Base-by-base conservation (phyloP, 2,113 vertebrate genomes). In the Collichthys lucidus region DNA sequence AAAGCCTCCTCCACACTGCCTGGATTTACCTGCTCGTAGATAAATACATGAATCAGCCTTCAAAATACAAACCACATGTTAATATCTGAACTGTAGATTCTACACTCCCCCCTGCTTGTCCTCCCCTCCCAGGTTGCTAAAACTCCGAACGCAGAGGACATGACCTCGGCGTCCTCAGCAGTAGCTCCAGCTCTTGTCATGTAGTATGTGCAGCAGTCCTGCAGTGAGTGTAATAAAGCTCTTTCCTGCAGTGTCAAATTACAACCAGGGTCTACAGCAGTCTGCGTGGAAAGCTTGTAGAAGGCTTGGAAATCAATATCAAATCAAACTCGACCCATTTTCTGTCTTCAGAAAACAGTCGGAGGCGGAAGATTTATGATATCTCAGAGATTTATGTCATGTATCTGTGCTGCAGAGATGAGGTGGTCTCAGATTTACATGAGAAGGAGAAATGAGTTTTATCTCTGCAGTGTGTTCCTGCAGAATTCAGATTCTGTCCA, bases 291-390 rank as follows among this genome's bases (percentile, higher is more conserved):
- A 3, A 6, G 5, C 44, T 46, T 63, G 17, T 46, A 15, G 24
- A 19, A 19, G 70, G 8, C 52, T 16, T 15, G 14, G 26, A 67
- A 73, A 77, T 83, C 77, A 73, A 72, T 83, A 76, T 52, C 47
- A 56, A 81, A 77, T 73, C 66, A 76, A 75, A 66, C 52, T 42
- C 24, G 71, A 71, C n/a, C 12, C 7, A 61, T 72, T 72, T 57
- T 17, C 22, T 63, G 31, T 62, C 24, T 64, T 40, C 35, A 57
- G 55, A 26, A 40, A 68, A 57, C 20, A 46, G 49, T 50, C 59
- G 11, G 26, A 29, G 20, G 46, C 24, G 35, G 46, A 12, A 1
- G 40, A 75, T 79, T 75, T 61, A 66, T 50, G 42, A 40, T 2
- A 40, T 60, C 15, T 16, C 8, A 7, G 2, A 63, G 50, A 68